Evolutionary conservation across 2,113 vertebrate genomes (phyloP).

Genomic region (Daphoenositta chrysoptera): DNA sequence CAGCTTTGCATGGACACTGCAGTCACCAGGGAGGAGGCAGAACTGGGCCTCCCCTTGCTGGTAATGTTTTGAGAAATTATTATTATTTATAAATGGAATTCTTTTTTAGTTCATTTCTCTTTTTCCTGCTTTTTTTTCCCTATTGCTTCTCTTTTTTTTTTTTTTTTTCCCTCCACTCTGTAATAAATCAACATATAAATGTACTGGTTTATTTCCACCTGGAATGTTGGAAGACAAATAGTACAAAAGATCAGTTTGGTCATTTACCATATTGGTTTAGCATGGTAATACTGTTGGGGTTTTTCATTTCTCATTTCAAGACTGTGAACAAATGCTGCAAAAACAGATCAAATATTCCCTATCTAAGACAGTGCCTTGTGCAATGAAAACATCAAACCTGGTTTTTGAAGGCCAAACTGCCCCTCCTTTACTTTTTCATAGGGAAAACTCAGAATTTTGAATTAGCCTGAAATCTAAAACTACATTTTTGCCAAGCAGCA

Average conservation of each 20-base stretch:
- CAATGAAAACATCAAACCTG: not conserved
- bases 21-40: not conserved
- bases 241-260: constrained; percentile 66
- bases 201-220: constrained; percentile 65
- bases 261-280: constrained; percentile 62
- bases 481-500: not conserved
- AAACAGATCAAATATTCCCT: not conserved
- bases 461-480: not conserved
- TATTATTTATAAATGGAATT: not conserved
- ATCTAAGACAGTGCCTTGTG: not conserved
- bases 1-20: not conserved
- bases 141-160: not conserved
- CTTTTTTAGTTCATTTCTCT: not conserved
- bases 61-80: not conserved
- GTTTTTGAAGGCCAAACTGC: constrained; percentile 51
- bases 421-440: not conserved
- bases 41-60: not conserved
- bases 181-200: constrained; percentile 67
- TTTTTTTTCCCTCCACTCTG: not conserved
- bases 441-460: not conserved
- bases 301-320: constrained; percentile 24
- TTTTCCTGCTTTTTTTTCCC: not conserved
- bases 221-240: constrained; percentile 66
- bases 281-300: not conserved
- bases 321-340: not conserved